phyloP scores from a whole-genome alignment of 2,888 invertebrate species.

The Hypolimnas misippus region DNA sequence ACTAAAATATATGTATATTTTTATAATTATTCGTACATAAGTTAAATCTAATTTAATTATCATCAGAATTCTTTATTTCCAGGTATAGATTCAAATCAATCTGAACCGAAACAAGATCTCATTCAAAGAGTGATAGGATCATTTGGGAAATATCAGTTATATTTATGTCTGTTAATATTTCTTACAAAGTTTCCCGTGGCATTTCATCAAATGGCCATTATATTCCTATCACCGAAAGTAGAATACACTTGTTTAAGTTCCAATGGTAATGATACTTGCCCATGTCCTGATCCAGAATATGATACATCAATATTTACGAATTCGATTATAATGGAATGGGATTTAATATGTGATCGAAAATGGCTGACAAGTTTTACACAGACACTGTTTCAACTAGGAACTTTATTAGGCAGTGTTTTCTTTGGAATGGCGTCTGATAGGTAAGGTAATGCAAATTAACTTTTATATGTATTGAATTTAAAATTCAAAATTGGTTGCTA shows the following conservation, averaged over 20 bases:
- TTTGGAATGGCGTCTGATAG: conserved; percentile 91
- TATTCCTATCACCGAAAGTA: conserved; percentile 76
- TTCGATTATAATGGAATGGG: conserved; percentile 90
- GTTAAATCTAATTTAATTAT: too few species aligned
- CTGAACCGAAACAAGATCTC: conserved; percentile 52
- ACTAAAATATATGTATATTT: too few species aligned
- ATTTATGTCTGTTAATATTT: conserved; percentile 67
- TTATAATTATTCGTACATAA: too few species aligned
- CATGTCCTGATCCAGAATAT: conserved; percentile 84
- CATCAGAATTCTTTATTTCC: too few species aligned
- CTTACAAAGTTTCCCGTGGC: conserved; percentile 76
- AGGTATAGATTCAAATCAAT: conserved; percentile 43
- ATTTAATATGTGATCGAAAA: conserved; percentile 87
- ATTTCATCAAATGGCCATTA: conserved; percentile 79
- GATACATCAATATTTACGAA: conserved; percentile 87
- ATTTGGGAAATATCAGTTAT: conserved; percentile 80
- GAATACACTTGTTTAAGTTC: conserved; percentile 57
- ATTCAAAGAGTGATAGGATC: conserved; percentile 75
- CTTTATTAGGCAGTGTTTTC: conserved; percentile 88
- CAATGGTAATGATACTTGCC: conserved; percentile 68
- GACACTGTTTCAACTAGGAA: conserved; percentile 89
- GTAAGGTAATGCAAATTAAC: conserved; percentile 66
- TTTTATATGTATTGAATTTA: background rate
- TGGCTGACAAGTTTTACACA: conserved; percentile 88
- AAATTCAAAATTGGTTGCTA: background rate